phyloP scores from a whole-genome alignment of 2,797 vertebrate genomes.

The Rachycentron canadum region DNA sequence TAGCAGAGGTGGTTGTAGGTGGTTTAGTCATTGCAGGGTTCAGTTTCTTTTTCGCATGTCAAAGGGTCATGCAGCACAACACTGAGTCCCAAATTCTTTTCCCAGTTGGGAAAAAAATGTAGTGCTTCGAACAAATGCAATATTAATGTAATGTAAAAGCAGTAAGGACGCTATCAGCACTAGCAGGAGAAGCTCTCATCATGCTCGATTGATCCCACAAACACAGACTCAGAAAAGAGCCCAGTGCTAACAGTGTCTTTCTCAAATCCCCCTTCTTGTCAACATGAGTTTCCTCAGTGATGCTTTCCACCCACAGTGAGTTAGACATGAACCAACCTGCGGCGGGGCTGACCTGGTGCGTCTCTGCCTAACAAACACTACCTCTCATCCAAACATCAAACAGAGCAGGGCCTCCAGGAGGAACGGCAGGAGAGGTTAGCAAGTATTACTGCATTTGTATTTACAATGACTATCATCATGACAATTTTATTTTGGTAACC shows the following conservation, averaged over 20 bases:
- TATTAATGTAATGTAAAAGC: neutral
- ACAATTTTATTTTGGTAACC: slow-evolving; percentile 25
- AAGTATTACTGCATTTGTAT: neutral
- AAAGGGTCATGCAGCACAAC: neutral
- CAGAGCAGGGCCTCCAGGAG: slow-evolving; percentile 56
- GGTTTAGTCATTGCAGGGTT: too few relatives aligned
- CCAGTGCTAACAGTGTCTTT: neutral
- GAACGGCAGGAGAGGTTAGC: slow-evolving; percentile 40
- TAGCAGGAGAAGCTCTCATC: neutral
- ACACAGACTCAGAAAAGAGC: neutral
- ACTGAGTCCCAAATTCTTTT: neutral
- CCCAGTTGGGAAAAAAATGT: neutral
- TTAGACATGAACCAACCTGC: slow-evolving; percentile 71
- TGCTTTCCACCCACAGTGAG: slow-evolving; percentile 48
- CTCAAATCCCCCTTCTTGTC: neutral
- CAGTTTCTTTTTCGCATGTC: too few relatives aligned
- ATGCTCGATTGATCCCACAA: neutral
- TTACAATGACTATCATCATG: neutral
- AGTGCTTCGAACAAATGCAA: neutral
- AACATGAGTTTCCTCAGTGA: slow-evolving; percentile 27
- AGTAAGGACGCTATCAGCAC: neutral
- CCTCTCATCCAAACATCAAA: slow-evolving; percentile 79
- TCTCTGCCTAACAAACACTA: slow-evolving; percentile 63
- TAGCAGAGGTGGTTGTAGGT: neutral
- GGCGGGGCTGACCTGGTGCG: slow-evolving; percentile 39